These are phyloP conservation scores for Loris lydekkerianus DNA, from an alignment of 2,797 vertebrate genomes.

Conservation along the genomic window DNA sequence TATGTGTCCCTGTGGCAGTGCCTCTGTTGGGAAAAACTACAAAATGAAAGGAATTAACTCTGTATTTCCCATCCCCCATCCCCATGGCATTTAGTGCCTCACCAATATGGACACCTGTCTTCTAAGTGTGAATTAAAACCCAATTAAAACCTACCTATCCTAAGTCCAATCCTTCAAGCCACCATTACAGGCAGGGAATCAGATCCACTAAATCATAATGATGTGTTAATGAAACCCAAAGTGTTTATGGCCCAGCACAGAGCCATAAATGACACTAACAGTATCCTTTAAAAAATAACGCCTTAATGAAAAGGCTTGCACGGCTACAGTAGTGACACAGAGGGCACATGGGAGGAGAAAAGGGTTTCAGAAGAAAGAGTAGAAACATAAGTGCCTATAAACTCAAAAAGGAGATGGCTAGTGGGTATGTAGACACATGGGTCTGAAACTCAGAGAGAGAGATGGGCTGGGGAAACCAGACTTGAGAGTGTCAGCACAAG, in stretches of 20 bases:
- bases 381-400: not conserved
- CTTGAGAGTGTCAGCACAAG: not conserved
- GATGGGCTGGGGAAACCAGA: not conserved
- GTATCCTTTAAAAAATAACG: not conserved
- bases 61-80: not conserved
- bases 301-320: not conserved
- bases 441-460: not conserved
- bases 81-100: not conserved
- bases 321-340: not conserved
- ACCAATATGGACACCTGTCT: not conserved
- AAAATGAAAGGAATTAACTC: not conserved
- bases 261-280: not conserved
- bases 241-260: not conserved
- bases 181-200: not conserved
- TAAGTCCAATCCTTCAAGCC: not conserved
- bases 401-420: no score
- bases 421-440: rapidly evolving
- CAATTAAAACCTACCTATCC: not conserved
- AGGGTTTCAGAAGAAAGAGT: not conserved
- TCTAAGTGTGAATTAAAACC: not conserved
- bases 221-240: not conserved
- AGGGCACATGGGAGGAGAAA: not conserved
- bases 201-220: not conserved
- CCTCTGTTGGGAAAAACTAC: not conserved
- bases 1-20: slow-evolving; percentile 13